These are phyloP conservation scores for Agapornis roseicollis DNA, from an alignment of 2,113 vertebrate genomes.

Conservation along the genomic window DNA sequence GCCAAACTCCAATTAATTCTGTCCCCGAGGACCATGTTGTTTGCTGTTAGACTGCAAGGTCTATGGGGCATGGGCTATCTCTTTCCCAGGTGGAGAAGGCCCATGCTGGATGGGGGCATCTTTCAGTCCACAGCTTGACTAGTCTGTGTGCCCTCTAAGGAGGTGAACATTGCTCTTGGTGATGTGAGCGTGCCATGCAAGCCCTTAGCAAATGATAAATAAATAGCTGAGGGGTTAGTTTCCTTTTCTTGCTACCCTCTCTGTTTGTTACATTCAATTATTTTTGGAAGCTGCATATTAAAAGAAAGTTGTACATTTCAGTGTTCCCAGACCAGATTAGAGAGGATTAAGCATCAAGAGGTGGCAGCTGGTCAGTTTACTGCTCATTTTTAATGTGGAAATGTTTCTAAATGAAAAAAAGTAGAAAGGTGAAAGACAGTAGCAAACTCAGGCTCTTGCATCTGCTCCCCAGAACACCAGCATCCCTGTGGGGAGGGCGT, in stretches of 20 bases:
- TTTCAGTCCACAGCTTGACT: neutral
- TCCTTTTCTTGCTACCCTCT: neutral
- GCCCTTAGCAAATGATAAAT: neutral
- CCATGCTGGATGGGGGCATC: neutral
- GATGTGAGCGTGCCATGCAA: neutral
- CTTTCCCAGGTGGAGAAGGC: neutral
- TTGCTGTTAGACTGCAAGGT: neutral
- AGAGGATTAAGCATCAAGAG: conserved; percentile 68
- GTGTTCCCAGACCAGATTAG: conserved; percentile 55
- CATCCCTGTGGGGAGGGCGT: neutral
- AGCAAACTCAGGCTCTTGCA: neutral
- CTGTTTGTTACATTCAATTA: conserved; percentile 18
- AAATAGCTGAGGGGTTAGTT: neutral
- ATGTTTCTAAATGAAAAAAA: conserved; percentile 58
- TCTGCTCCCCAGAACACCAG: neutral
- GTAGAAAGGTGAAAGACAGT: neutral
- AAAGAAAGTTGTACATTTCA: conserved; percentile 41
- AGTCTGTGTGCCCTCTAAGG: neutral
- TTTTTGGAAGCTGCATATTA: conserved; percentile 53
- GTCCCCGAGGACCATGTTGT: conserved; percentile 1
- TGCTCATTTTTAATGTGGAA: conserved; percentile 59
- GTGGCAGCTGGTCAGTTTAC: conserved; percentile 74
- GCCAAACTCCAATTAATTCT: conserved; percentile 52
- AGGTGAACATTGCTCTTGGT: rapidly evolving
- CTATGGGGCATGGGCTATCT: neutral